These are phyloP conservation scores for Corythaixoides concolor DNA, from an alignment of 2,113 vertebrate genomes.

Conservation along the genomic window DNA sequence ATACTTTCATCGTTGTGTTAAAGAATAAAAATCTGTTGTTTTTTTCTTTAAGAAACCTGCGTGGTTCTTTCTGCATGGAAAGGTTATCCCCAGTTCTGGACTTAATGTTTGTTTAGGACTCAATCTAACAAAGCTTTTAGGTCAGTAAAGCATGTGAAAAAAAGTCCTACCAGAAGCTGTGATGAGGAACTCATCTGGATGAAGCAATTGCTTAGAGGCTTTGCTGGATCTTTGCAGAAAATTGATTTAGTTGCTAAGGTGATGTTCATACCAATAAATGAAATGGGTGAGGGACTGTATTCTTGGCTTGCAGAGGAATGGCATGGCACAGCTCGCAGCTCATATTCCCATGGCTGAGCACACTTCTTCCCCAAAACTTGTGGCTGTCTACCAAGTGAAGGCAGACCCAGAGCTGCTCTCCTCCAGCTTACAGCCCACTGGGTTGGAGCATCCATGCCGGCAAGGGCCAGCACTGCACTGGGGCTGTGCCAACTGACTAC, in stretches of 20 bases:
- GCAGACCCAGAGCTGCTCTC: neutral
- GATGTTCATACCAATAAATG: neutral
- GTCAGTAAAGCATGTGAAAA: neutral
- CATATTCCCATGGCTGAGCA: neutral
- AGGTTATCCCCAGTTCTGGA: neutral
- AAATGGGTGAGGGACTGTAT: neutral
- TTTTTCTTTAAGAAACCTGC: neutral
- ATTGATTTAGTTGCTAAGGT: neutral
- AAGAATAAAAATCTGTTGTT: neutral
- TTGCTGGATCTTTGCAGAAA: neutral
- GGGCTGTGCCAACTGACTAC: fast-evolving
- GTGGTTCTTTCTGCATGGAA: neutral
- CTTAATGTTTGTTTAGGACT: neutral
- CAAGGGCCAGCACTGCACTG: neutral
- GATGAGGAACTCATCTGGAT: neutral
- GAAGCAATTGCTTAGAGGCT: neutral
- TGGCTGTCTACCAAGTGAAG: neutral
- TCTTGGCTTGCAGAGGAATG: neutral
- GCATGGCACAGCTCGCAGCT: neutral
- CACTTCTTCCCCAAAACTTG: neutral
- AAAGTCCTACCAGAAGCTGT: neutral
- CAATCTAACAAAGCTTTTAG: neutral
- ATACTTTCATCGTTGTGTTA: neutral
- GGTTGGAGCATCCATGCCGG: fast-evolving
- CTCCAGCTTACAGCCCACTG: fast-evolving